phyloP scores from a whole-genome alignment of 2,888 invertebrate species.

The Campoplex capitator region DNA sequence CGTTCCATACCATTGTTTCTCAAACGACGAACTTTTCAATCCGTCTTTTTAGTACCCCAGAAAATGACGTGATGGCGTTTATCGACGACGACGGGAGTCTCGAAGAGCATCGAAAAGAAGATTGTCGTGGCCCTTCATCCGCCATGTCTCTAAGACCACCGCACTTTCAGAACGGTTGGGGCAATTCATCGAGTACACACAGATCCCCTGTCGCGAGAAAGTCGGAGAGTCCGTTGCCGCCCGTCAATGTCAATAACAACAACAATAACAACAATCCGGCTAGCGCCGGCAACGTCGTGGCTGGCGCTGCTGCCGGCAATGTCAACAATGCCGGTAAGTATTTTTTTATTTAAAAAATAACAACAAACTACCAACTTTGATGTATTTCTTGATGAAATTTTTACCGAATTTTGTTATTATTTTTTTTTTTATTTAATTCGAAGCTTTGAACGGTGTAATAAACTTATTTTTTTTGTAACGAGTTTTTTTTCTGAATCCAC shows the following conservation, averaged over 20 bases:
- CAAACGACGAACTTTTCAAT: neutral
- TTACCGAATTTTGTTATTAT: too few relatives aligned
- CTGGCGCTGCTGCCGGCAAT: slow-evolving; percentile 70
- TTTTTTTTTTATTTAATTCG: too few relatives aligned
- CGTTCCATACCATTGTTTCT: neutral
- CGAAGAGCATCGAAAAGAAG: slow-evolving; percentile 81
- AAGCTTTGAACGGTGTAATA: too few relatives aligned
- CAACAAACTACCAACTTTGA: neutral
- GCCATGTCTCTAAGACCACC: slow-evolving; percentile 83
- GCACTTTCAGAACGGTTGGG: slow-evolving; percentile 87
- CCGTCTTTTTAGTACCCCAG: slow-evolving; percentile 84
- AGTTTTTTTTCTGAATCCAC: too few relatives aligned
- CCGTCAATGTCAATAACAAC: slow-evolving; percentile 81
- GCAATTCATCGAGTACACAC: slow-evolving; percentile 71
- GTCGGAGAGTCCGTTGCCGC: slow-evolving; percentile 41
- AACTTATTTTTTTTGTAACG: too few relatives aligned
- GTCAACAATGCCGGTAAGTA: slow-evolving; percentile 77
- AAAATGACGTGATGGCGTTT: slow-evolving; percentile 91
- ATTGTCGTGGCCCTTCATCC: slow-evolving; percentile 85
- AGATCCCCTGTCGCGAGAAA: slow-evolving; percentile 52
- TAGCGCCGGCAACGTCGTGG: slow-evolving; percentile 58
- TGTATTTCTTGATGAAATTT: too few relatives aligned
- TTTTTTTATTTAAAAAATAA: neutral
- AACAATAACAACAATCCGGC: slow-evolving; percentile 81
- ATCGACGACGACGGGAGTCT: slow-evolving; percentile 90